A percentile compares a stretch with the other conserved stretches of the same genome.
Conservation (phyloP, 2,888 invertebrate species). For the Dasysyrphus albostriatus region DNA sequence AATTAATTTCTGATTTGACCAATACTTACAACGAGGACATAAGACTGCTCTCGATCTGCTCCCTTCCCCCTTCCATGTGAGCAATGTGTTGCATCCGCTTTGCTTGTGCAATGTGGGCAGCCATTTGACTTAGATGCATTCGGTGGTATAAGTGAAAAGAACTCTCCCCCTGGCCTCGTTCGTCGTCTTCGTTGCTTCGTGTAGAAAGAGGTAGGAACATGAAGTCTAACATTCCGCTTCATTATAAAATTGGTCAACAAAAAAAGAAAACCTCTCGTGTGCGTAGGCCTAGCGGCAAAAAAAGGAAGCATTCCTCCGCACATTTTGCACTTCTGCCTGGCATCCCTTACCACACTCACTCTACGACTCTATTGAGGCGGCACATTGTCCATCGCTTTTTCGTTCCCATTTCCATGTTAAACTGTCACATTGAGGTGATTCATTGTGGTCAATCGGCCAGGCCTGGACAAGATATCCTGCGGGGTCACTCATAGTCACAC, state of each 20-base stretch:
- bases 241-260: constrained; percentile 49
- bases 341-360: constrained; percentile 21
- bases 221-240: constrained; percentile 65
- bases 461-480: constrained; percentile 68
- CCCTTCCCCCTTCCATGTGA: constrained; percentile 20
- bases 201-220: constrained; percentile 35
- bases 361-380: constrained; percentile 66
- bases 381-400: constrained; percentile 55
- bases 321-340: constrained; percentile 46
- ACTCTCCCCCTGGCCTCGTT: constrained; percentile 22
- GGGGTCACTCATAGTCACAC: constrained; percentile 57
- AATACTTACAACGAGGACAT: constrained; percentile 75
- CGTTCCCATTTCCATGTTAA: constrained; percentile 77
- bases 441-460: constrained; percentile 64
- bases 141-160: constrained; percentile 59
- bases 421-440: constrained; percentile 77
- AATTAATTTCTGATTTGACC: constrained; percentile 78
- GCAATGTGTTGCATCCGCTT: constrained; percentile 67
- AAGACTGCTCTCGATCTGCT: constrained; percentile 35
- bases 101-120: constrained; percentile 69
- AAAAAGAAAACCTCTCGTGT: constrained; percentile 35
- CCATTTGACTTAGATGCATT: constrained; percentile 33
- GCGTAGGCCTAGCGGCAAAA: constrained; percentile 62
- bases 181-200: constrained; percentile 1
- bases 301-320: constrained; percentile 54